Base-by-base conservation (phyloP, 1,140 invertebrate species). In the Psix sp. region DNA sequence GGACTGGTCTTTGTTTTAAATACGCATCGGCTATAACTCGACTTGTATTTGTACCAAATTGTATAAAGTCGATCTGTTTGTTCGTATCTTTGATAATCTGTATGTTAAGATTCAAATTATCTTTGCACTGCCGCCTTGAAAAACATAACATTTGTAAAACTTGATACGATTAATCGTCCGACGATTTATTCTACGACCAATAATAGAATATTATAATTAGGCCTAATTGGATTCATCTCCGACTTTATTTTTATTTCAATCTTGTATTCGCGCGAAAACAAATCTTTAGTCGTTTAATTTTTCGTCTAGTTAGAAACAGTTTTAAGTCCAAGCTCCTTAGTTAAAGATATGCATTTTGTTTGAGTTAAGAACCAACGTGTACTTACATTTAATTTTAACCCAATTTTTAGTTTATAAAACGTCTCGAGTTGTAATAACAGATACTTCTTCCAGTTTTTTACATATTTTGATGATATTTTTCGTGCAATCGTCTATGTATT, bases 41-140 rank as follows among this genome's bases (percentile, higher is more conserved):
- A n/a, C n/a, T 29, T 52, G 36, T 75, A 80, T 82, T 82, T 84
- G 75, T 83, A 82, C 51, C 62, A 77, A 81, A 78, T 73, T 82
- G 68, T 82, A 80, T 62, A 77, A 72, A 60, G 54, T 77, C 63
- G 63, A 42, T 70, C 46, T 57, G 42, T 76, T 71, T 74, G 42
- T 78, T 71, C 57, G 36, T 80, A 79, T 75, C 76, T 77, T 65
- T 77, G 59, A 80, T 81, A 68, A 77, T 63, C 62, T 77, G 63
- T 74, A 79, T 24, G 46, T 81, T 79, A 82, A 71, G 59, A 74
- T 77, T 77, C 74, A 82, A 81, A 82, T 80, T 81, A 86, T 77
- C 78, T 86, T 79, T 73, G 80, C 83, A 86, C 82, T 86, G 84
- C 83, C 83, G 78, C 79, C 80, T 80, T 71, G 63, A 80, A 83